Evolutionary conservation across 2,113 vertebrate genomes (phyloP).

Genomic region (Laticauda laticaudata): DNA sequence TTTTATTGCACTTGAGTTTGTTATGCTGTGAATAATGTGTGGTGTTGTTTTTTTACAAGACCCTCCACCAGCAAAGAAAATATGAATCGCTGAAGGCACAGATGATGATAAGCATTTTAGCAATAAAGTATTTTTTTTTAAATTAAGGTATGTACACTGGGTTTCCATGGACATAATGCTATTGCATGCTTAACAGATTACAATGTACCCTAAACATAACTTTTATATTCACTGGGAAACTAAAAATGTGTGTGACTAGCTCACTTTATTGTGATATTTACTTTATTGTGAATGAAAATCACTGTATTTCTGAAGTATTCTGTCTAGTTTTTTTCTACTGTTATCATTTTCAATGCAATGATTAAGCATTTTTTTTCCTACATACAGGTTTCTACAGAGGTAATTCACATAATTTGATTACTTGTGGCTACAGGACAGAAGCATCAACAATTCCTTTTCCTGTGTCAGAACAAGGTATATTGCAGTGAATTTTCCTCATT

Average conservation of each 20-base stretch:
- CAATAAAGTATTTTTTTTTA: not conserved
- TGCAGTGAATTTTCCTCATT: not conserved
- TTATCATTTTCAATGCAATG: not conserved
- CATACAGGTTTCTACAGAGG: not conserved
- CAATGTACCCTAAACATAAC: not conserved
- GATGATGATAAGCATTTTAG: not conserved
- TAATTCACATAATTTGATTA: not conserved
- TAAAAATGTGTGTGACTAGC: not conserved
- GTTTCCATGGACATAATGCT: not conserved
- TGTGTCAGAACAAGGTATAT: not conserved
- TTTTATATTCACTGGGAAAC: not conserved
- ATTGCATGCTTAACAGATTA: not conserved
- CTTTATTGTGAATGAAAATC: not conserved
- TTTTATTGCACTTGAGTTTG: not conserved
- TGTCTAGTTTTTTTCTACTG: not conserved
- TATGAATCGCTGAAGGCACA: not conserved
- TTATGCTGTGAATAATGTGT: not conserved
- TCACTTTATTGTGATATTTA: not conserved
- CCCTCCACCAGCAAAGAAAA: not conserved
- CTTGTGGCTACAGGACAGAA: not conserved
- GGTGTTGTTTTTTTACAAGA: not conserved
- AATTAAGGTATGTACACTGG: not conserved
- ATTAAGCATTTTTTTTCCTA: not conserved
- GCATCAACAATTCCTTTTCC: not conserved
- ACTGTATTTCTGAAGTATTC: not conserved